Conservation (phyloP, 2,888 invertebrate species). For the Nemapogon koenigi region DNA sequence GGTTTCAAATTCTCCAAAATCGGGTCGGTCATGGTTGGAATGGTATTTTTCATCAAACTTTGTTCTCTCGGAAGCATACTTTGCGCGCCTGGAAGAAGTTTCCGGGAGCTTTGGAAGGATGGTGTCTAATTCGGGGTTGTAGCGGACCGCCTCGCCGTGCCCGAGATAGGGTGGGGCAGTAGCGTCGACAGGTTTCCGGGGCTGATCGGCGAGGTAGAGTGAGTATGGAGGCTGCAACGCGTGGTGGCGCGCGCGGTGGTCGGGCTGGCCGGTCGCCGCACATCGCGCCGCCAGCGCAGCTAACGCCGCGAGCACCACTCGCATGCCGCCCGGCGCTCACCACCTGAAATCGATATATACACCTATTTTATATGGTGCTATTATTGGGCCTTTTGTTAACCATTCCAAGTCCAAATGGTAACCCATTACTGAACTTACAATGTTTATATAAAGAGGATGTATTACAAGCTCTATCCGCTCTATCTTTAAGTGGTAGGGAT, state of each 20-base stretch:
- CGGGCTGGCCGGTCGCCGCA: constrained; percentile 52
- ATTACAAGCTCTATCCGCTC: too few species aligned
- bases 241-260: constrained; percentile 59
- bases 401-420: too few species aligned
- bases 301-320: constrained; percentile 55
- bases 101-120: constrained; percentile 51
- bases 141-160: constrained; percentile 62
- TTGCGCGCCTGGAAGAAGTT: constrained; percentile 44
- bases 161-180: constrained; percentile 58
- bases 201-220: constrained; percentile 28
- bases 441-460: too few species aligned
- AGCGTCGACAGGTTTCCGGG: constrained; percentile 26
- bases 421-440: too few species aligned
- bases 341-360: constrained; percentile 33
- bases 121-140: constrained; percentile 60
- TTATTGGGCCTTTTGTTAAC: too few species aligned
- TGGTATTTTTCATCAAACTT: constrained; percentile 43
- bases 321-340: constrained; percentile 55
- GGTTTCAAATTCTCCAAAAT: constrained; percentile 18
- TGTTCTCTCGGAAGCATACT: constrained; percentile 43
- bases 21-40: constrained; percentile 43
- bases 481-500: too few species aligned
- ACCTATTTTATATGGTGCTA: too few species aligned
- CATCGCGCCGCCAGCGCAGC: constrained; percentile 55
- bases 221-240: constrained; percentile 39